These are phyloP conservation scores for Drosophila rubida DNA, from an alignment of 2,888 invertebrate genomes.

Conservation along the genomic window DNA sequence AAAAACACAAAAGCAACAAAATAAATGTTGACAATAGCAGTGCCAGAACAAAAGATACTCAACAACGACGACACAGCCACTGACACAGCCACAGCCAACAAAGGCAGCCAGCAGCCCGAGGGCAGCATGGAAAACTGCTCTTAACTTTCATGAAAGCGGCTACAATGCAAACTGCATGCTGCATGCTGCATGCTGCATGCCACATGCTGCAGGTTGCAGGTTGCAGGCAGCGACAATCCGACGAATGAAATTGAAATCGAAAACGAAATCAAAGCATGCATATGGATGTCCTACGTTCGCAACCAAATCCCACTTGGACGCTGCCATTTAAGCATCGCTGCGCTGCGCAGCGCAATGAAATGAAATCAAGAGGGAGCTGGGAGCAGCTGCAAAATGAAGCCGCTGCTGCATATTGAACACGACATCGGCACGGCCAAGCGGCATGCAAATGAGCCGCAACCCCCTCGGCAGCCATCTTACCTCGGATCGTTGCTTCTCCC, in stretches of 20 bases:
- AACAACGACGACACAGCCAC: conserved; percentile 28
- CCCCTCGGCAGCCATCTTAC: not conserved
- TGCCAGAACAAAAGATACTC: conserved; percentile 51
- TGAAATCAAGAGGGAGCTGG: conserved; percentile 11
- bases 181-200: conserved; percentile 9
- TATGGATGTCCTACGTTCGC: conserved; percentile 59
- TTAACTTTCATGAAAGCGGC: conserved; percentile 54
- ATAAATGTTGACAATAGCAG: conserved; percentile 55
- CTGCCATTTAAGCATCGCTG: not conserved
- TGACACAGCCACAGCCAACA: conserved; percentile 27
- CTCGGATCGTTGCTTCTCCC: not conserved
- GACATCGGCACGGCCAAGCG: conserved; percentile 61
- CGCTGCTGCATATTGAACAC: conserved; percentile 56
- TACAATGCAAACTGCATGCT: conserved; percentile 25
- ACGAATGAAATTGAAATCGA: conserved; percentile 80
- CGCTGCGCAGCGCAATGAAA: conserved; percentile 16
- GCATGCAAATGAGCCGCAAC: conserved; percentile 68
- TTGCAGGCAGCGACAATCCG: conserved; percentile 21
- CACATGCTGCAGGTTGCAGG: not conserved
- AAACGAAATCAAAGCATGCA: conserved; percentile 78
- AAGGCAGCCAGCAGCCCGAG: conserved; percentile 22
- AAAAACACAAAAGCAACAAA: no score
- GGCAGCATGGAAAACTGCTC: conserved; percentile 56
- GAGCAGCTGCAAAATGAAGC: conserved; percentile 34
- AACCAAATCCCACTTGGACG: conserved; percentile 6